A percentile compares a stretch with the other conserved stretches of the same genome.
These are phyloP conservation scores for Papilio polytes DNA, from an alignment of 1,140 invertebrate species.

Conservation along the genomic window DNA sequence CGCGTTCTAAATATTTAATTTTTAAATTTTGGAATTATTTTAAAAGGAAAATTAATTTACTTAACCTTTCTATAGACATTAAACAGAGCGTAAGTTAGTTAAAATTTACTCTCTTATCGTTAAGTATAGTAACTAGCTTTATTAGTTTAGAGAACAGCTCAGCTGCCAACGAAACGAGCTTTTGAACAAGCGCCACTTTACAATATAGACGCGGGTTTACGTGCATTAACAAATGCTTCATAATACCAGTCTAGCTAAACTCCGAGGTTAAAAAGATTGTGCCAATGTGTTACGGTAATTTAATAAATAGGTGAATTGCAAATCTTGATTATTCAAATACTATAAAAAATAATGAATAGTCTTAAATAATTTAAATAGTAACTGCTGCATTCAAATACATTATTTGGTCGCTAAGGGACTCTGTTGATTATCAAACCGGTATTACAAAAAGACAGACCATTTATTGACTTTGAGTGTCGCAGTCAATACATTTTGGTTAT, in stretches of 20 bases:
- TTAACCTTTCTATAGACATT: background rate
- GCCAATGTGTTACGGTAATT: background rate
- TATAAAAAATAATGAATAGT: no score
- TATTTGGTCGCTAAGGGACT: no score
- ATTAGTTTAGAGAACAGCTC: slow-evolving; percentile 22
- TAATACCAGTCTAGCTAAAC: background rate
- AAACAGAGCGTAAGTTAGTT: slow-evolving; percentile 15
- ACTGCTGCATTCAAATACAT: no score
- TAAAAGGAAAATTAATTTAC: background rate
- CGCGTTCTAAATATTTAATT: background rate
- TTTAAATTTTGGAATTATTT: background rate
- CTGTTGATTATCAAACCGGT: no score
- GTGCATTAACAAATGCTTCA: background rate
- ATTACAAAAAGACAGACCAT: no score
- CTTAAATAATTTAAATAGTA: no score
- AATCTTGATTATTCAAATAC: no score
- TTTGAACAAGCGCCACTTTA: slow-evolving; percentile 16
- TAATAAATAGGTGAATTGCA: no score
- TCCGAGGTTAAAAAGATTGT: background rate
- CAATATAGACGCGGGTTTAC: background rate
- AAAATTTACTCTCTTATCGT: slow-evolving; percentile 23
- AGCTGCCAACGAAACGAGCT: slow-evolving; percentile 6
- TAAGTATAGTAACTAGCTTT: slow-evolving; percentile 23
- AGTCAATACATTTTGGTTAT: no score
- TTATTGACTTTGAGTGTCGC: no score